Evolutionary conservation across 2,113 vertebrate genomes (phyloP), one percentile per base, ranked within the genome.

Genomic region (Lanius collurio): DNA sequence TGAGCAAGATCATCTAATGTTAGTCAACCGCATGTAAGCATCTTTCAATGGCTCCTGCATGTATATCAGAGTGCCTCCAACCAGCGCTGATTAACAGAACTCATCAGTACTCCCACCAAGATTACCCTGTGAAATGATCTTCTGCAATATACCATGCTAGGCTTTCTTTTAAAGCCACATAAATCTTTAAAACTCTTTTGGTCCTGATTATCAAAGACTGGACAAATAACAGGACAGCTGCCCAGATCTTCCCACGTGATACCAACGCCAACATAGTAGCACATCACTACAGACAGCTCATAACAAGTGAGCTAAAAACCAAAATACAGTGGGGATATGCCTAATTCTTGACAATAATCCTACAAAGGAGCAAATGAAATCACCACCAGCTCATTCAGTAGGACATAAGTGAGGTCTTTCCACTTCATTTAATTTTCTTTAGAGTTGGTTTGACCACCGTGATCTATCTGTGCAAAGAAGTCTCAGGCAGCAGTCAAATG

Each of bases 401-500:
- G 94, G 75, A 93, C 16, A 7, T 49, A 90, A 94, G 93, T 13
- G 79, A 95, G 88, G 65, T 74, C 93, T 14, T 92, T 93, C 76
- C 49, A 74, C 92, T 95, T 91, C 2, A 2, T 86, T 94, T 92
- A 52, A 56, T 94, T 94, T 94, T 78, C 87, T 95, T 95, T 68
- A 88, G 71, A 81, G 91, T 81, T 86, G n/a, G 60, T 68, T 47
- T 94, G 82, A 96, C 85, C 88, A 88, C 79, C 14, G 44, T 0
- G 31, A 95, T 79, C 90, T 94, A 96, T 96, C 85, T 90, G 92
- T 68, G 83, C 92, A 86, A 74, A 86, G 35, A 77, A 87, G 75
- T 83, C 86, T 92, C 95, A 93, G 82, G 82, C 84, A 94, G 75
- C 87, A 95, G 78, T 59, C 79, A 93, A 90, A 94, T 13, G 50